These are phyloP conservation scores for Peromyscus aztecus DNA, from an alignment of 2,797 vertebrate genomes.

Conservation along the genomic window DNA sequence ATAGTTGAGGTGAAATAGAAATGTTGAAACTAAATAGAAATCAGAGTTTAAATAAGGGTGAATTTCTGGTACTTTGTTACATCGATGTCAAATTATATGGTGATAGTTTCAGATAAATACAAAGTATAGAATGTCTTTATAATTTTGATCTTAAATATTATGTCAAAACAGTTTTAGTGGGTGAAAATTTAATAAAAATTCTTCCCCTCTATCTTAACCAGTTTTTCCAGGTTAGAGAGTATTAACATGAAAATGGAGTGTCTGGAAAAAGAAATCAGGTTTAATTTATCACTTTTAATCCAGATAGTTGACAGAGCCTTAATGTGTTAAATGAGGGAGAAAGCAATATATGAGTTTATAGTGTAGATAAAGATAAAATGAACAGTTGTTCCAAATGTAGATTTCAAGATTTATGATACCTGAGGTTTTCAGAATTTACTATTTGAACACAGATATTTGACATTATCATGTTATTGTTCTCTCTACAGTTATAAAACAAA, in stretches of 20 bases:
- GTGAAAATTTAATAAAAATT: slow-evolving; percentile 40
- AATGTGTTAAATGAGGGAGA: slow-evolving; percentile 55
- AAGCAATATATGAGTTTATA: slow-evolving; percentile 35
- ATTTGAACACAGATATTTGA: slow-evolving; percentile 62
- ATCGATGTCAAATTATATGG: background rate
- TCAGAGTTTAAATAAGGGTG: slow-evolving; percentile 39
- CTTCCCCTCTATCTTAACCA: background rate
- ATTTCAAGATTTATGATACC: slow-evolving; percentile 60
- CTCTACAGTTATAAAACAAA: background rate
- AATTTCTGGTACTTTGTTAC: slow-evolving; percentile 30
- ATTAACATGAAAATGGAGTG: slow-evolving; percentile 58
- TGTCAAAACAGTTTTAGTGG: slow-evolving; percentile 4
- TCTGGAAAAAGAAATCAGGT: background rate
- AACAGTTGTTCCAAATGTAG: slow-evolving; percentile 47
- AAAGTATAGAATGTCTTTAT: slow-evolving; percentile 26
- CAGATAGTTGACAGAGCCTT: slow-evolving; percentile 49
- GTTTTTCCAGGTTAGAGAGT: slow-evolving; percentile 48
- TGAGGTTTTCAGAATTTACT: slow-evolving; percentile 40
- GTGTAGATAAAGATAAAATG: slow-evolving; percentile 58
- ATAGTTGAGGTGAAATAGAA: slow-evolving; percentile 47
- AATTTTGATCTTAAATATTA: slow-evolving; percentile 57
- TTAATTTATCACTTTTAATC: slow-evolving; percentile 55
- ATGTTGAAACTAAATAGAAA: slow-evolving; percentile 67
- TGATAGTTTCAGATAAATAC: slow-evolving; percentile 45
- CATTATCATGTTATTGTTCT: slow-evolving; percentile 45